Evolutionary conservation across 2,888 invertebrate genomes (phyloP).

Genomic region (Drosophila kuntzei): DNA sequence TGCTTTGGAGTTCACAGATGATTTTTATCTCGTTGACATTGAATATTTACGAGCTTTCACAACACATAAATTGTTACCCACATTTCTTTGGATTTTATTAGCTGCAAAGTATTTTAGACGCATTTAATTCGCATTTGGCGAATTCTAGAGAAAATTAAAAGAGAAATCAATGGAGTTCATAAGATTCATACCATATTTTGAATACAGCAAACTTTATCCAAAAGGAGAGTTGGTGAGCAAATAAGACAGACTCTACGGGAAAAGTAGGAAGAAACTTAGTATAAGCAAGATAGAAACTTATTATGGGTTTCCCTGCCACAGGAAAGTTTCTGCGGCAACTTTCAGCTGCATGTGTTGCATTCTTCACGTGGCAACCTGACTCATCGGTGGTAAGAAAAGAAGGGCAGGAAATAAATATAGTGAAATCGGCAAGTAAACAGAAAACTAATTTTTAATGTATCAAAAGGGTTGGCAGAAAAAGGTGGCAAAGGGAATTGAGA

Average conservation of each 20-base stretch:
- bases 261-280: constrained; percentile 25
- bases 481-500: constrained; percentile 17
- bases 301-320: constrained; percentile 31
- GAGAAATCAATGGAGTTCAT: constrained; percentile 10
- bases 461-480: constrained; percentile 24
- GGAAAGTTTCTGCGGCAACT: constrained; percentile 61
- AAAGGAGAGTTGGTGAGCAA: constrained; percentile 9
- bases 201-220: constrained; percentile 9
- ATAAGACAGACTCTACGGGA: constrained; percentile 36
- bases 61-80: constrained; percentile 55
- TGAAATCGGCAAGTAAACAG: constrained; percentile 50
- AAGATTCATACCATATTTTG: constrained; percentile 14
- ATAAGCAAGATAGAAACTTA: constrained; percentile 41
- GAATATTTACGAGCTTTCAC: constrained; percentile 61
- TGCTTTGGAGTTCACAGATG: constrained; percentile 41
- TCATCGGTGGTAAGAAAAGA: background rate
- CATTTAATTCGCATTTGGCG: constrained; percentile 42
- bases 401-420: background rate
- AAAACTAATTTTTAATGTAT: constrained; percentile 64
- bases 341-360: constrained; percentile 70
- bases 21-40: constrained; percentile 63
- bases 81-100: constrained; percentile 59
- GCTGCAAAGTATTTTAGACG: constrained; percentile 59
- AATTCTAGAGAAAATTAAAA: background rate
- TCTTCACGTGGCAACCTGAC: constrained; percentile 21